Percentiles rank a stretch among this genome's conserved stretches.
Evolutionary conservation across 2,888 invertebrate genomes (phyloP).

Genomic region (Heterodera filipjevi): DNA sequence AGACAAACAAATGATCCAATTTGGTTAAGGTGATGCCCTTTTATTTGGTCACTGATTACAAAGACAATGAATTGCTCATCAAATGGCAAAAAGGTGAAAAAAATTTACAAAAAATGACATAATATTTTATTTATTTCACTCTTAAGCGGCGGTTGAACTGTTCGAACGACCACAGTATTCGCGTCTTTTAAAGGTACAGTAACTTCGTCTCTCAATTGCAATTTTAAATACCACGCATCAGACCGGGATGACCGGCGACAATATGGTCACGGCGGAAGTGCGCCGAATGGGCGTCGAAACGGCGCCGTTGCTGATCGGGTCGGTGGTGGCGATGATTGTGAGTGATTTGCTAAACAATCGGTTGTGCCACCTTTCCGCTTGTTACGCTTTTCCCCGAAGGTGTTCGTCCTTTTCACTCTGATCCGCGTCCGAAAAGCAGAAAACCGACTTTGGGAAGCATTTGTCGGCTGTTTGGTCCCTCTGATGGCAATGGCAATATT

Average conservation of each 20-base stretch:
- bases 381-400: not conserved
- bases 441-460: constrained; percentile 52
- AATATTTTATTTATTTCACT: not conserved
- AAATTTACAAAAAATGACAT: not conserved
- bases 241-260: constrained; percentile 59
- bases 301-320: constrained; percentile 54
- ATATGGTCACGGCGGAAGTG: constrained; percentile 58
- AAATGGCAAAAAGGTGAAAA: constrained; percentile 37
- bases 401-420: constrained; percentile 24
- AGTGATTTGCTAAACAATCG: not conserved
- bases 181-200: constrained; percentile 41
- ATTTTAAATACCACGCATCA: constrained; percentile 33
- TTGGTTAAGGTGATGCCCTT: constrained; percentile 48
- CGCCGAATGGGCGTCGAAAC: constrained; percentile 60
- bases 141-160: constrained; percentile 45
- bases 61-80: constrained; percentile 48
- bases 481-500: constrained; percentile 47
- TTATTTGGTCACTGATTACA: constrained; percentile 52
- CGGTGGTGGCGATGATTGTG: constrained; percentile 57
- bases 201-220: not conserved
- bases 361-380: not conserved
- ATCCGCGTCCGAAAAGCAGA: constrained; percentile 20
- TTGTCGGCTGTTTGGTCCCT: constrained; percentile 58
- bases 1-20: constrained; percentile 10
- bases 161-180: constrained; percentile 50